These are phyloP conservation scores for Sialis lutaria DNA, from an alignment of 2,888 invertebrate genomes.

Conservation along the genomic window DNA sequence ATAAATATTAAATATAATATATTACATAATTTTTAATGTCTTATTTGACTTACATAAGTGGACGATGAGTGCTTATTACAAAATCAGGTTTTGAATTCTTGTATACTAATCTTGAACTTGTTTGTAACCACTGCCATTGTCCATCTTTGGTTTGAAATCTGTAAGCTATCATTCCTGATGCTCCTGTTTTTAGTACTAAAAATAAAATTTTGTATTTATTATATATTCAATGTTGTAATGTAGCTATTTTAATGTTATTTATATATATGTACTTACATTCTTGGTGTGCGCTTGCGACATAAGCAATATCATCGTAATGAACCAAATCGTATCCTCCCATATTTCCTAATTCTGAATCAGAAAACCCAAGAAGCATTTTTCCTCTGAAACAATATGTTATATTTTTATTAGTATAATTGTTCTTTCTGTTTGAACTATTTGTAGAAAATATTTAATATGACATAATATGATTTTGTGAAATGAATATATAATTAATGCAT, in stretches of 20 bases:
- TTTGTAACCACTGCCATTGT: constrained; percentile 97
- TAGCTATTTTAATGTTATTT: constrained; percentile 1
- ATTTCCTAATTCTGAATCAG: constrained; percentile 77
- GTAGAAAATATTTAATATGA: no score
- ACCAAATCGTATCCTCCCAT: constrained; percentile 96
- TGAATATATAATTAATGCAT: no score
- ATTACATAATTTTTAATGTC: background rate
- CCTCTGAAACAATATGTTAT: constrained; percentile 41
- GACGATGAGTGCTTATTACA: constrained; percentile 95
- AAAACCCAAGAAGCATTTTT: constrained; percentile 85
- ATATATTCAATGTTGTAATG: background rate
- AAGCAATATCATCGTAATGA: constrained; percentile 93
- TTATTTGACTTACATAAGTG: constrained; percentile 69
- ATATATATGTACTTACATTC: constrained; percentile 60
- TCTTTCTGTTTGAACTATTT: no score
- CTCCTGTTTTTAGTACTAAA: constrained; percentile 95
- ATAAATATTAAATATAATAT: background rate
- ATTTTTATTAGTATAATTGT: no score
- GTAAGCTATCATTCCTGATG: constrained; percentile 98
- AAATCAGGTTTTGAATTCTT: constrained; percentile 99
- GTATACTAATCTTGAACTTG: constrained; percentile 89
- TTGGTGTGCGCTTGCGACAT: constrained; percentile 97
- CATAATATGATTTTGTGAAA: no score
- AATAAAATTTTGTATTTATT: constrained; percentile 14
- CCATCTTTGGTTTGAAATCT: constrained; percentile 88